Evolutionary conservation across 2,888 invertebrate species (phyloP), one percentile per base, ranked within the genome.

Genomic region (Sialis lutaria): DNA sequence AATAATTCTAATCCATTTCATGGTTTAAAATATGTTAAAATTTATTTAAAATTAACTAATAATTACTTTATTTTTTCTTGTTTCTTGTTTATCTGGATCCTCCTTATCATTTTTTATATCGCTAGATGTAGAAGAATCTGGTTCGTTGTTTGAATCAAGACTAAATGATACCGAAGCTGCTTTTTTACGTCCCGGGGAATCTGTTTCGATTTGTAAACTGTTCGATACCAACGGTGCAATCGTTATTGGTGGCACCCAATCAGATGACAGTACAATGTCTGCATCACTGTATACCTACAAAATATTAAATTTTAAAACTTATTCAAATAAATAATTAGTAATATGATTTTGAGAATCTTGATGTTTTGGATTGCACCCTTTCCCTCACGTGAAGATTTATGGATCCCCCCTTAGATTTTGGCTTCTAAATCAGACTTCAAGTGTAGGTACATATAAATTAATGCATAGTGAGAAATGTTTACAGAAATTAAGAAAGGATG

Each of bases 241-340:
- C 54, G 84, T 83, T 55, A 86, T 79, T 37, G 88, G 88, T 53
- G 88, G 88, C 53, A 87, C 84, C 83, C 87, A 88, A 53, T 87
- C 87, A 51, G 84, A 82, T 39, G 86, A 85, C 56, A 88, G 70
- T 50, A 89, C 85, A 59, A 89, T 86, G 64, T 89, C 88, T 49
- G 88, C 87, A 66, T 89, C 88, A 61, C 85, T 85, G 66, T 86
- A 88, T 54, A 82, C 77, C 72, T 77, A 59, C 9, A 31, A 31
- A 47, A 32, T 10, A 47, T 13, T 30, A 12, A 43, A 47, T 40
- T 32, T 35, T 22, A 55, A 50, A 40, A 43, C 4, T 22, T 22
- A 22, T 22, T 4, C 22, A 22, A 22, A 22, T 22, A 22, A 22
- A 22, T 22, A 22, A 22, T 22, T 22, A 22, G 4, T 22, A 22